phyloP scores from a whole-genome alignment of 1,140 invertebrate genomes.

The Manduca sexta region DNA sequence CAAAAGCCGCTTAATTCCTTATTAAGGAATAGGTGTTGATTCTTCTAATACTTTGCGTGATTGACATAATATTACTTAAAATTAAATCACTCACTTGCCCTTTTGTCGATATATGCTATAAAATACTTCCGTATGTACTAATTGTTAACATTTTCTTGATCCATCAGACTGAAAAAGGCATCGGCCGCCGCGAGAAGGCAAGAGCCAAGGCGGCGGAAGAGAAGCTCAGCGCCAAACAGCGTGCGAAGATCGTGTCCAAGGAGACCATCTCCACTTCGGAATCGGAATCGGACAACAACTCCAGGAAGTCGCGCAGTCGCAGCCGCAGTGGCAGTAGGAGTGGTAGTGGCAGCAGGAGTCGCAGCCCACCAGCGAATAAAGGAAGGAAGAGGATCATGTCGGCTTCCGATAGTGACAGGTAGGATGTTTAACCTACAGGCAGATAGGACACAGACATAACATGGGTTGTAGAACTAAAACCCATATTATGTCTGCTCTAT shows the following conservation, averaged over 20 bases:
- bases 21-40: too few species aligned
- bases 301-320: slow-evolving; percentile 46
- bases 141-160: slow-evolving; percentile 7
- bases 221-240: slow-evolving; percentile 86
- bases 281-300: slow-evolving; percentile 87
- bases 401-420: slow-evolving; percentile 65
- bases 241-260: slow-evolving; percentile 92
- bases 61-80: too few species aligned
- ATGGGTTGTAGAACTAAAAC: too few species aligned
- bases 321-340: slow-evolving; percentile 40
- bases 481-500: too few species aligned
- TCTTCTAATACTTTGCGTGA: too few species aligned
- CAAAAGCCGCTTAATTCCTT: too few species aligned
- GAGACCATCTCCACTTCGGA: slow-evolving; percentile 96
- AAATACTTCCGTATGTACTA: too few species aligned
- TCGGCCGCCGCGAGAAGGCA: slow-evolving; percentile 47
- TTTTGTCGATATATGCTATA: too few species aligned
- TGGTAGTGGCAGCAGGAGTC: slow-evolving; percentile 38
- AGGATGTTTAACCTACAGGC: slow-evolving; percentile 4
- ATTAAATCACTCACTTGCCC: too few species aligned
- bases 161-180: slow-evolving; percentile 55
- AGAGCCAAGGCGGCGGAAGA: slow-evolving; percentile 73
- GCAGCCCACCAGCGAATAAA: slow-evolving; percentile 40
- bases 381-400: slow-evolving; percentile 65
- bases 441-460: too few species aligned